Percentiles rank a stretch among this genome's conserved stretches.
Evolutionary conservation across 37 sponge, comb jelly and placozoan species (phyloP).

Genomic region (Cladorhizidae sp.): DNA sequence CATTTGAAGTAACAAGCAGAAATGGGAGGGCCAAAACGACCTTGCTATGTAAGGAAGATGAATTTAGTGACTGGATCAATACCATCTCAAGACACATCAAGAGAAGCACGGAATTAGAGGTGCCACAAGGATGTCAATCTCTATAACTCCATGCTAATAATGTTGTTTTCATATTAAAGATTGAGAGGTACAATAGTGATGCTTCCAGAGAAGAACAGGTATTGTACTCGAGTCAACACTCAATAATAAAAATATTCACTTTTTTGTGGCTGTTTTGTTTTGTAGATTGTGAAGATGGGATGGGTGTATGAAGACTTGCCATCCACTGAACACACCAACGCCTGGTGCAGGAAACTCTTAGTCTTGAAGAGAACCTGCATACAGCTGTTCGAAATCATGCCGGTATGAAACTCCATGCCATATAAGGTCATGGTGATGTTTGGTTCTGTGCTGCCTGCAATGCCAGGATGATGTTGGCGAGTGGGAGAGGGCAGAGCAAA

Average conservation of each 20-base stretch:
- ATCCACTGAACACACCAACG: slow-evolving; percentile 29
- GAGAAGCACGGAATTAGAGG: background rate
- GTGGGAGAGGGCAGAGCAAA: slow-evolving; percentile 45
- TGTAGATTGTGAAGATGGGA: slow-evolving; percentile 28
- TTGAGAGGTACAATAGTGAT: slow-evolving; percentile 5
- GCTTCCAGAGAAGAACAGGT: slow-evolving; percentile 4
- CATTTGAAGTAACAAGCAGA: slow-evolving; percentile 30
- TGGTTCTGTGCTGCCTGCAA: background rate
- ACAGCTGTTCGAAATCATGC: slow-evolving; percentile 22
- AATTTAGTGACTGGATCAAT: background rate
- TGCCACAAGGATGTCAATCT: background rate
- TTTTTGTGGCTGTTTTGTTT: too few relatives aligned
- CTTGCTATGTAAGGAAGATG: slow-evolving; percentile 10
- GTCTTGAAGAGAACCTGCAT: slow-evolving; percentile 21
- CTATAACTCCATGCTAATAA: background rate
- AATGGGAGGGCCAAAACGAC: slow-evolving; percentile 32
- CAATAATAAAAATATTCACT: background rate
- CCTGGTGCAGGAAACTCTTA: slow-evolving; percentile 53
- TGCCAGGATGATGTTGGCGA: slow-evolving; percentile 6
- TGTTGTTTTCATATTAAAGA: background rate
- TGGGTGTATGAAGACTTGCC: slow-evolving; percentile 47
- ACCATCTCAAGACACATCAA: background rate
- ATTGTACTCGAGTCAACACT: background rate
- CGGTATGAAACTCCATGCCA: slow-evolving; percentile 4
- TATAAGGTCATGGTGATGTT: background rate